These are phyloP conservation scores for Crocidura indochinensis DNA, from an alignment of 2,797 vertebrate genomes.

Conservation along the genomic window DNA sequence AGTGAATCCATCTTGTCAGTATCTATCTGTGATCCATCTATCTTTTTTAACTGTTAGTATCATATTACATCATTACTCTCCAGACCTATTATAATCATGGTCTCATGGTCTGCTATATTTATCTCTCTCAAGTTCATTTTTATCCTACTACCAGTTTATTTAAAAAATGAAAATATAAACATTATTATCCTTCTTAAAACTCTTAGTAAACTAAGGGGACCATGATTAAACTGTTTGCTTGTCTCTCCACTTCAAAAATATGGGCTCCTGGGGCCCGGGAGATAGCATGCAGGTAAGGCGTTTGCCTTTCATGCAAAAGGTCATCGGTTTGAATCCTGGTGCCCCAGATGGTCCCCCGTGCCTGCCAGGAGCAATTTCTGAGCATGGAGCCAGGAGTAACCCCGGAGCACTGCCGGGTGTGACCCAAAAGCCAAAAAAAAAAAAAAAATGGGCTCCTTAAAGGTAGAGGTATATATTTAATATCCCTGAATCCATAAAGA, in stretches of 20 bases:
- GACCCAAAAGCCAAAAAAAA: too few species aligned
- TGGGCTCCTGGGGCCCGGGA: too few species aligned
- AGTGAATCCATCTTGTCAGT: not conserved
- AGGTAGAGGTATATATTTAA: constrained; percentile 21
- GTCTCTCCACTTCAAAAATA: not conserved
- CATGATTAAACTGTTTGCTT: not conserved
- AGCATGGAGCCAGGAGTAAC: too few species aligned
- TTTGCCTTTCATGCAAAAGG: too few species aligned
- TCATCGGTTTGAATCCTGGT: too few species aligned
- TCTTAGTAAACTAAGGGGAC: not conserved
- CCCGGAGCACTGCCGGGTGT: too few species aligned
- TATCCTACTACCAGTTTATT: not conserved
- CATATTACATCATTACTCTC: constrained; percentile 18
- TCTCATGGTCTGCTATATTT: not conserved
- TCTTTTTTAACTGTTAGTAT: not conserved
- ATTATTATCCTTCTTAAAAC: constrained; percentile 14
- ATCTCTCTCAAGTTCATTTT: constrained; percentile 18
- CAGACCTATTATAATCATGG: not conserved
- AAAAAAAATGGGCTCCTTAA: not conserved
- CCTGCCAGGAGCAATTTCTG: too few species aligned
- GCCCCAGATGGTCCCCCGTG: too few species aligned
- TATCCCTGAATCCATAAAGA: constrained; percentile 25
- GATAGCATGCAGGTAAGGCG: too few species aligned
- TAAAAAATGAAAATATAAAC: constrained; percentile 11
- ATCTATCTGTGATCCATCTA: not conserved